Conservation (phyloP, 2,888 invertebrate genomes). For the Boloria selene region DNA sequence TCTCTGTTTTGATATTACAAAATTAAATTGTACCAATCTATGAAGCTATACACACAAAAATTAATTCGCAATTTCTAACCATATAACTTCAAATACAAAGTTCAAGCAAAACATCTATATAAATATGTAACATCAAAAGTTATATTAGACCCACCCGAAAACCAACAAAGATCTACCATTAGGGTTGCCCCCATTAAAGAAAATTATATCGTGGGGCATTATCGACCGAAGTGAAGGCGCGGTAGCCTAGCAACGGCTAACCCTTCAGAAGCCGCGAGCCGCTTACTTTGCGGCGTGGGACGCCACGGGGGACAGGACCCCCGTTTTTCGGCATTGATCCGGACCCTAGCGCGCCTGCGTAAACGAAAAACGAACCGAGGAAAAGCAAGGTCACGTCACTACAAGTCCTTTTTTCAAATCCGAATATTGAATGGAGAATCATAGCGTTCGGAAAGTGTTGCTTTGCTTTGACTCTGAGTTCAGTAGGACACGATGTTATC, state of each 20-base stretch:
- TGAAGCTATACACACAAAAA: no score
- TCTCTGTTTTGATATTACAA: no score
- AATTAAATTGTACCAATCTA: no score
- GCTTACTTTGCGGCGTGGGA: constrained; percentile 72
- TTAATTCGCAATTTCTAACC: no score
- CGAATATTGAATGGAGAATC: constrained; percentile 78
- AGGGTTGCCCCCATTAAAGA: constrained; percentile 64
- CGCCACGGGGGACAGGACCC: constrained; percentile 63
- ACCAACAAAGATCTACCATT: constrained; percentile 43
- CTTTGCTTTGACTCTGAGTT: constrained; percentile 55
- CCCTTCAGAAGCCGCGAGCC: constrained; percentile 78
- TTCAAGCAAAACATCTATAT: background rate
- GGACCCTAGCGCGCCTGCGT: constrained; percentile 75
- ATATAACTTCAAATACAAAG: background rate
- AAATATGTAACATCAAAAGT: constrained; percentile 12
- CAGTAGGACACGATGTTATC: constrained; percentile 56
- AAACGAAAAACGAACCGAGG: constrained; percentile 75
- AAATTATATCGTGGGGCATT: constrained; percentile 69
- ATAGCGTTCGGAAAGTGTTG: constrained; percentile 66
- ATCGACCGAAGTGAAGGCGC: constrained; percentile 73
- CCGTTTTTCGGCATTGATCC: constrained; percentile 81
- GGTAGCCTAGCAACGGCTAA: constrained; percentile 75
- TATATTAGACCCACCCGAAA: constrained; percentile 9
- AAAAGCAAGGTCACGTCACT: constrained; percentile 79
- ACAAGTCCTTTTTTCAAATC: constrained; percentile 77